Evolutionary conservation across 1,140 invertebrate species (phyloP).

Genomic region (Drosophila melanogaster): Release_6_plus_ISO1_MT NT_037436.4:14409501-14410000

Average conservation of each 20-base stretch:
- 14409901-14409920: conserved; percentile 41
- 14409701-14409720: conserved; percentile 51
- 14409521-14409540: conserved; percentile 45
- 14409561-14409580: conserved; percentile 9
- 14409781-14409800: conserved; percentile 15
- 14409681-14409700: conserved; percentile 58
- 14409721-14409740: conserved; percentile 49
- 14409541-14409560: conserved; percentile 49
- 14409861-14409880: conserved; percentile 53
- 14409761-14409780: neutral
- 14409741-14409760: conserved; percentile 14
- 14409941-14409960: conserved; percentile 29
- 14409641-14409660: conserved; percentile 69
- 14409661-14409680: conserved; percentile 61
- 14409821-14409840: conserved; percentile 6
- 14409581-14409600: conserved; percentile 10
- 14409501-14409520: conserved; percentile 6
- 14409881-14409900: conserved; percentile 29
- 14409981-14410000: conserved; percentile 10
- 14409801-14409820: conserved; percentile 22
- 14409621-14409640: conserved; percentile 62
- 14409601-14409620: conserved; percentile 51
- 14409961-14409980: conserved; percentile 16
- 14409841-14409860: conserved; percentile 22
- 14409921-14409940: conserved; percentile 26